Evolutionary conservation across 2,797 vertebrate genomes (phyloP).

Genomic region (Acropternis orthonyx): DNA sequence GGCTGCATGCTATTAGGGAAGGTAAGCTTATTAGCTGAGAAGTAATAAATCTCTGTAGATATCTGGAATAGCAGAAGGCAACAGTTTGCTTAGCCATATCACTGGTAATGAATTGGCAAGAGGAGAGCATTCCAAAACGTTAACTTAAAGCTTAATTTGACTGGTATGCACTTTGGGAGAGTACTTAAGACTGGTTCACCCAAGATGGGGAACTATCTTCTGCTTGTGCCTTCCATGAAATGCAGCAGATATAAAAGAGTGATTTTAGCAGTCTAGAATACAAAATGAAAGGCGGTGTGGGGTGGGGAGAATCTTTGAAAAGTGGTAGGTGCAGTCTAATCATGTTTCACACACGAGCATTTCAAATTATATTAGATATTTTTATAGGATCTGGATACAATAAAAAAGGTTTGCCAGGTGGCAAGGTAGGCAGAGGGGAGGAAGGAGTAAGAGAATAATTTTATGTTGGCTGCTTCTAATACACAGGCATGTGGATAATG

Average conservation of each 20-base stretch:
- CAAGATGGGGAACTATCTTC: not conserved
- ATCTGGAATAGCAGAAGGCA: slow-evolving; percentile 38
- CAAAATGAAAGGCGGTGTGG: too few relatives aligned
- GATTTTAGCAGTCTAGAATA: not conserved
- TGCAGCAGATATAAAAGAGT: not conserved
- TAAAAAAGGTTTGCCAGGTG: not conserved
- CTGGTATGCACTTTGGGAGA: not conserved
- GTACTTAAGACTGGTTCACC: not conserved
- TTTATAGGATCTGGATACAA: slow-evolving; percentile 14
- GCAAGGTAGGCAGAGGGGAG: not conserved
- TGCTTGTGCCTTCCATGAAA: not conserved
- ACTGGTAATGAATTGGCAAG: slow-evolving; percentile 44
- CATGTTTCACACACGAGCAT: slow-evolving; percentile 2
- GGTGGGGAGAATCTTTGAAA: not conserved
- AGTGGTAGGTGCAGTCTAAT: slow-evolving; percentile 21
- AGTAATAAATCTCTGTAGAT: slow-evolving; percentile 16
- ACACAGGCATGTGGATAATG: not conserved
- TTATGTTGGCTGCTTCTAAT: not conserved
- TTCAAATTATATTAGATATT: slow-evolving; percentile 28
- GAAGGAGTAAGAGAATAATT: not conserved
- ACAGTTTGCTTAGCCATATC: slow-evolving; percentile 33
- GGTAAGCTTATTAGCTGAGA: slow-evolving; percentile 42
- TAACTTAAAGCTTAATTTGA: slow-evolving; percentile 40
- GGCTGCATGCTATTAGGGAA: not conserved
- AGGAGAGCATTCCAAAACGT: not conserved